Conservation (phyloP, 1,140 invertebrate species). For the Drosophila bocqueti region DNA sequence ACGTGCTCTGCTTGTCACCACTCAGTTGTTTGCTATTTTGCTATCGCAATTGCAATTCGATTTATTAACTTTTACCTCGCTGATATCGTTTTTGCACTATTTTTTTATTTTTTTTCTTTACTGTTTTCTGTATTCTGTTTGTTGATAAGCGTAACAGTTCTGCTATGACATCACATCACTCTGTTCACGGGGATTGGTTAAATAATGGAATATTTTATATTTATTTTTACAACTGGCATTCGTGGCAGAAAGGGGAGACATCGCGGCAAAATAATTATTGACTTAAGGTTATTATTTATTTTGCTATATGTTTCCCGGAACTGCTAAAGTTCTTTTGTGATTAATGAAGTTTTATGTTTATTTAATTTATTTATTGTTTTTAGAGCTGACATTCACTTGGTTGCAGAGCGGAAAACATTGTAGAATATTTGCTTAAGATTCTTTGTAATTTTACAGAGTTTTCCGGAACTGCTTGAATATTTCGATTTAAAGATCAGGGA, state of each 20-base stretch:
- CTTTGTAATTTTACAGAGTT: not conserved
- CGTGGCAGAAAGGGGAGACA: constrained; percentile 6
- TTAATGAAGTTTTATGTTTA: not conserved
- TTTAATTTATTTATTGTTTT: constrained; percentile 7
- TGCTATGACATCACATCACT: constrained; percentile 63
- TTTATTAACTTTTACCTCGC: constrained; percentile 52
- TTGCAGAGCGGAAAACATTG: constrained; percentile 5
- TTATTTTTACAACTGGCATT: constrained; percentile 19
- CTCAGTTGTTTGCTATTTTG: constrained; percentile 8
- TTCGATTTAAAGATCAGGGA: too few species aligned
- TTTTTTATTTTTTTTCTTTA: not conserved
- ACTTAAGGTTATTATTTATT: constrained; percentile 8
- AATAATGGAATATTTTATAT: constrained; percentile 31
- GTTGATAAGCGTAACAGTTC: constrained; percentile 57
- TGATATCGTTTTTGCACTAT: constrained; percentile 37
- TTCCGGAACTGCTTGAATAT: not conserved
- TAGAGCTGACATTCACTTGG: constrained; percentile 3
- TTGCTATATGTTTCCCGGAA: constrained; percentile 6
- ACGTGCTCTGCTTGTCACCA: not conserved
- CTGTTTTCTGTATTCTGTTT: constrained; percentile 7
- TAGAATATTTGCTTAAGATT: constrained; percentile 1
- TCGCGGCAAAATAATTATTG: constrained; percentile 33
- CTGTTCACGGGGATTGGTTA: constrained; percentile 41
- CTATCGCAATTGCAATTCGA: constrained; percentile 52
- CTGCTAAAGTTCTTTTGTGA: constrained; percentile 3